Evolutionary conservation across 1,140 invertebrate genomes (phyloP), one percentile per base, ranked within the genome.

Genomic region (Campodea augens): DNA sequence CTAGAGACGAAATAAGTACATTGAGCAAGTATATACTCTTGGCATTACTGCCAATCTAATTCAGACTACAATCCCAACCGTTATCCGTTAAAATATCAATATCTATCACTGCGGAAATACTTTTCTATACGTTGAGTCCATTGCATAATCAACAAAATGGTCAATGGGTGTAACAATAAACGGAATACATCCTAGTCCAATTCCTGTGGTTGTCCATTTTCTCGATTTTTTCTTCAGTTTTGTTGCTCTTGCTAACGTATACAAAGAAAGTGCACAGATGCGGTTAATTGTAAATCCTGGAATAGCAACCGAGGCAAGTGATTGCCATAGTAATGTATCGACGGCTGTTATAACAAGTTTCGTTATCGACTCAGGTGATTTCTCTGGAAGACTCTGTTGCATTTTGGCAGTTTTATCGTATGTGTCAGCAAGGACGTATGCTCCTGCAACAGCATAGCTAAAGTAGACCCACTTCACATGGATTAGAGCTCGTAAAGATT

Each of bases 121-220:
- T 46, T 55, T 58, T 38, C 71, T 53, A 25, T 70, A 48, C 10
- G 77, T 82, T 13, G 63, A 55, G 58, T 96, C 78, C 83, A 96
- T 84, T 0, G 77, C 51, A 36, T 65, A 57, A 56, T 92, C 81
- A 0, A 92, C 85, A 5, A 70, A 65, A 19, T 59, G 53, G 62
- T 96, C 92, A 55, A 97, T 96, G 15, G 91, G 91, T 52, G 78
- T 74, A 32, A 97, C 78, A 54, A 97, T 96, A 49, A 95, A 70
- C 1, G 90, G 91, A 55, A 96, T 96, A 32, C 78, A 77, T 0
- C 64, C 63, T 18, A 97, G 64, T 10, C 90, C 90, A 37, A 90
- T 65, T 15, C 69, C 60, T n/a, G 80, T 78, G n/a, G 80, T 68
- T n/a, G 75, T 52, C 72, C 72, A 71, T 60, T 77, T 75, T 55